Evolutionary conservation across 2,113 vertebrate genomes (phyloP).

Genomic region (Lethenteron camtschaticum): DNA sequence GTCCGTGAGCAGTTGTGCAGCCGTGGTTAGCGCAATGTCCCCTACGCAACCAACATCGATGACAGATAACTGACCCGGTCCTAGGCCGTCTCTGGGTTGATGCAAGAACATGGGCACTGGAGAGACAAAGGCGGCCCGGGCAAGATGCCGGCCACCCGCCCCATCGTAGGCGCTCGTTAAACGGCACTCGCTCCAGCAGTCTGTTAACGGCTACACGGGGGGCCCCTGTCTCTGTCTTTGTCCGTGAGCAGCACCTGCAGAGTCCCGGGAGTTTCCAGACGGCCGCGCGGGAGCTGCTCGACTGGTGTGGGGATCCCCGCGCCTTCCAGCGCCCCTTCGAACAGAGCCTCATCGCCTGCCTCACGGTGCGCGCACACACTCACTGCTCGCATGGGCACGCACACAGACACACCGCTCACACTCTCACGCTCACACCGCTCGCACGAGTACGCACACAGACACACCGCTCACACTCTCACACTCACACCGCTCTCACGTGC

Average conservation of each 20-base stretch:
- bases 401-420: not conserved
- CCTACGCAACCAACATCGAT: no score
- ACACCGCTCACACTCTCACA: not conserved
- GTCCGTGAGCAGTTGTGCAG: no score
- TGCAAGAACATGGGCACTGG: no score
- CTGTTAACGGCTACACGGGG: not conserved
- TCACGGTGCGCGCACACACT: not conserved
- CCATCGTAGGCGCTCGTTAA: no score
- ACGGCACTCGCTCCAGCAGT: not conserved
- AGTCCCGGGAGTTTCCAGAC: constrained; percentile 9
- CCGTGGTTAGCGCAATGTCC: no score
- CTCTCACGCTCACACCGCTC: not conserved
- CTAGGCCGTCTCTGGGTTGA: no score
- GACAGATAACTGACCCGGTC: no score
- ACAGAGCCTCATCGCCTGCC: constrained; percentile 8
- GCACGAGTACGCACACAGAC: not conserved
- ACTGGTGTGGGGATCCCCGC: constrained; percentile 9
- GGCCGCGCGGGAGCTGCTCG: constrained; percentile 4
- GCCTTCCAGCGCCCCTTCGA: constrained; percentile 9
- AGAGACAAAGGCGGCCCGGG: no score
- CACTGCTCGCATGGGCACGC: no score
- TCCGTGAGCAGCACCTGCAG: constrained; percentile 6
- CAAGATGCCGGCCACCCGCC: no score
- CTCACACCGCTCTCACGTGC: not conserved
- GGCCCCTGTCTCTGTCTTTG: no score